Percentiles rank a stretch among this genome's conserved stretches.
Evolutionary conservation across 2,888 invertebrate genomes (phyloP).

Genomic region (Acrocera orbiculus): DNA sequence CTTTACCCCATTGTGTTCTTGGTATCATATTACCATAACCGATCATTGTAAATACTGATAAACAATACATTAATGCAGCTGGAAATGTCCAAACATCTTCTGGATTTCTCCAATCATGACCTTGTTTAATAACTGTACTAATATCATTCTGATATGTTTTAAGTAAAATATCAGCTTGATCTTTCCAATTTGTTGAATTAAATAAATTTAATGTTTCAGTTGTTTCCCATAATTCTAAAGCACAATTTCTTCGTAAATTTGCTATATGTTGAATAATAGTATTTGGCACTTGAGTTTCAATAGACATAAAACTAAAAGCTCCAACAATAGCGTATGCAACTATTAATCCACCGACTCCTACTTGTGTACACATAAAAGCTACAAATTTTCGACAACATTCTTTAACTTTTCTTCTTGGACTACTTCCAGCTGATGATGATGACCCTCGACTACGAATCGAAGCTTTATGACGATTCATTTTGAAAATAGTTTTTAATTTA

Average conservation of each 20-base stretch:
- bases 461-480: constrained; percentile 30
- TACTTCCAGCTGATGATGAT: constrained; percentile 46
- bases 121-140: constrained; percentile 41
- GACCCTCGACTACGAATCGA: constrained; percentile 42
- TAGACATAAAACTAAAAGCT: constrained; percentile 60
- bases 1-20: constrained; percentile 64
- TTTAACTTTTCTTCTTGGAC: constrained; percentile 60
- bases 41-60: constrained; percentile 82
- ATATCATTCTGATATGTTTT: constrained; percentile 49
- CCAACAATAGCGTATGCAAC: constrained; percentile 76
- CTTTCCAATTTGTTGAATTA: constrained; percentile 44
- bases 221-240: constrained; percentile 49
- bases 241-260: constrained; percentile 37
- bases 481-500: not conserved
- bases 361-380: constrained; percentile 85
- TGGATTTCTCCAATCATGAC: constrained; percentile 52
- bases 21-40: constrained; percentile 80
- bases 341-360: constrained; percentile 73
- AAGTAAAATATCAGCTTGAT: constrained; percentile 42
- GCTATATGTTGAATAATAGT: constrained; percentile 35
- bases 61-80: constrained; percentile 72
- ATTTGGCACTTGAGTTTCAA: constrained; percentile 47
- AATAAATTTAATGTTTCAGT: constrained; percentile 49
- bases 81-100: constrained; percentile 72
- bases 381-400: constrained; percentile 72